These are phyloP conservation scores for Archocentrus centrarchus DNA, from an alignment of 2,113 vertebrate genomes.

Conservation along the genomic window DNA sequence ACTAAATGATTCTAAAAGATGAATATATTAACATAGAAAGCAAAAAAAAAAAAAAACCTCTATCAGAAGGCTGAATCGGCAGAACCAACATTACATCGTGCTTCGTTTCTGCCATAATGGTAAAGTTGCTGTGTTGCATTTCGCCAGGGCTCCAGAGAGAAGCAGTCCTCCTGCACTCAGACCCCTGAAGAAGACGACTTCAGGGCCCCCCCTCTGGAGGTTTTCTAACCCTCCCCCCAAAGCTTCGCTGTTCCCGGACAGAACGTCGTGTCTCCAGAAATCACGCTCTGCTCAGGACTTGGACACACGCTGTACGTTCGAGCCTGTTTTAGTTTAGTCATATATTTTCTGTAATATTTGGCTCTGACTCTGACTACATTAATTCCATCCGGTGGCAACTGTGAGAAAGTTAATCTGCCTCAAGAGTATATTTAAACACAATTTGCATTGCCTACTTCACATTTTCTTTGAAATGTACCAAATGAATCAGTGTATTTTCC, in stretches of 20 bases:
- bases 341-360: background rate
- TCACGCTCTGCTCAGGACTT: constrained; percentile 88
- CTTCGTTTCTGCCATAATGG: background rate
- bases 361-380: background rate
- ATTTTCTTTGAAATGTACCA: constrained; percentile 10
- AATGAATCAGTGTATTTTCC: background rate
- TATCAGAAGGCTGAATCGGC: background rate
- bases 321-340: accelerated
- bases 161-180: constrained; percentile 11
- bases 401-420: background rate
- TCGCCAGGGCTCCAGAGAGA: constrained; percentile 45
- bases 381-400: background rate
- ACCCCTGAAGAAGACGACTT: constrained; percentile 77
- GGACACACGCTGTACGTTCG: constrained; percentile 80
- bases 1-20: constrained; percentile 4
- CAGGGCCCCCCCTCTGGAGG: constrained; percentile 76
- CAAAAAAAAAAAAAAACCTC: background rate
- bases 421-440: background rate
- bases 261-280: constrained; percentile 79
- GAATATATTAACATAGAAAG: background rate
- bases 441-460: background rate
- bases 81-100: background rate
- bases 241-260: constrained; percentile 50
- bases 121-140: background rate
- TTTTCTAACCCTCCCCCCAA: constrained; percentile 63